Base-by-base conservation (phyloP, 2,888 invertebrate species). In the Thera britannica region DNA sequence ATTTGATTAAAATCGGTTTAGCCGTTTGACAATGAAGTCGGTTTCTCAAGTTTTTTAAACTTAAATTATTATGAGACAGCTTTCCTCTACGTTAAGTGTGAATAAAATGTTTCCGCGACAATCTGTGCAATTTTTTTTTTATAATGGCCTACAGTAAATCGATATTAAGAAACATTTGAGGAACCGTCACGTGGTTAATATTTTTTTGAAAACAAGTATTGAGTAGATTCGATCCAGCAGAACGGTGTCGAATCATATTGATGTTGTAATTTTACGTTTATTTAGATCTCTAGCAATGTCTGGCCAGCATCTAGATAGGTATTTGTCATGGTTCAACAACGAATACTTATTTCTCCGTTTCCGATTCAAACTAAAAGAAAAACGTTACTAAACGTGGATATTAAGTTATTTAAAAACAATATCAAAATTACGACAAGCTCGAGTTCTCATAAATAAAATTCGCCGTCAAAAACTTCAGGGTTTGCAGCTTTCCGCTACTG, bases 71-170 rank as follows among this genome's bases (percentile, higher is more conserved):
- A 58, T 52, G 67, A 54, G 62, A 52, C 63, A 51, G 62, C 55
- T 65, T 70, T 63, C 58, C 57, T 69, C 35, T 34, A 44, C 57
- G 52, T 65, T 61, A 61, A 63, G 23, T 55, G 56, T 58, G 41
- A 36, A 57, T 51, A 63, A 48, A 52, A 44, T 38, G 44, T 44
- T 49, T 38, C 34, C 11, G 6, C 36, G 23, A 5, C 23, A 44
- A 52, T 35, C n/a, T 9, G 36, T 44, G 23, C 48, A 23, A 23
- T 23, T 1, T 36, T 36, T 23, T 23, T 60, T 54, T 58, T 58
- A 36, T 49, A 52, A 52, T 52, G 5, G 1, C 23, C 23, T 23
- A 38, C 51, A 41, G 52, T 9, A 34, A 44, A 44, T 44, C 9
- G 35, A 41, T 34, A 44, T 52, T 52, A 52, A 3, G 23, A 52